Percentiles rank a stretch among this genome's conserved stretches.
These are phyloP conservation scores for Stercorarius parasiticus DNA, from an alignment of 2,113 vertebrate genomes.

Conservation along the genomic window DNA sequence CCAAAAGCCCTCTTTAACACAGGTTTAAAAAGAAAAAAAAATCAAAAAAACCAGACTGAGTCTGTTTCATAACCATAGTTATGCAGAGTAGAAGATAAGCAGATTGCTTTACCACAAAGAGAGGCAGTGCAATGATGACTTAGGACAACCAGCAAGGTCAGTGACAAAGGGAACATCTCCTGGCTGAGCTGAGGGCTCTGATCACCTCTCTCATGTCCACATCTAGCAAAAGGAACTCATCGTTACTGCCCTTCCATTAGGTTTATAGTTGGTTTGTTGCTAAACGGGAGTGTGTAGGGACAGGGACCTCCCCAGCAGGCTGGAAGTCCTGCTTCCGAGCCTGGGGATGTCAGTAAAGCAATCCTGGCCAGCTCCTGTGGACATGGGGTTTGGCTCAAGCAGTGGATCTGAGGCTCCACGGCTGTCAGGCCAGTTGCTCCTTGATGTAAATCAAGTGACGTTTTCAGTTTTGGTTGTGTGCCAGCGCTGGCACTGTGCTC, in stretches of 20 bases:
- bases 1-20: background rate
- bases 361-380: accelerated
- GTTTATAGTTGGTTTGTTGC: background rate
- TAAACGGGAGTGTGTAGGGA: background rate
- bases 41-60: accelerated
- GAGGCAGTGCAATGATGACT: background rate
- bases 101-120: background rate
- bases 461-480: background rate
- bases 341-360: background rate
- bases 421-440: background rate
- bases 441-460: background rate
- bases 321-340: background rate
- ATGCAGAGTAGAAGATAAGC: background rate
- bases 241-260: background rate
- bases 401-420: background rate
- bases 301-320: background rate
- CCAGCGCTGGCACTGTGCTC: background rate
- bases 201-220: background rate
- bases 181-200: background rate
- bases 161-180: background rate
- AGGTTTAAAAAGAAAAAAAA: background rate
- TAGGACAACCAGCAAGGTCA: background rate
- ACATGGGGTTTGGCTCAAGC: accelerated
- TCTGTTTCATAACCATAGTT: background rate
- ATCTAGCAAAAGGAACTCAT: background rate